These are phyloP conservation scores for Clytia hemisphaerica DNA, from an alignment of 30 jellyfish, hydroid and myxozoan genomes.

Conservation along the genomic window DNA sequence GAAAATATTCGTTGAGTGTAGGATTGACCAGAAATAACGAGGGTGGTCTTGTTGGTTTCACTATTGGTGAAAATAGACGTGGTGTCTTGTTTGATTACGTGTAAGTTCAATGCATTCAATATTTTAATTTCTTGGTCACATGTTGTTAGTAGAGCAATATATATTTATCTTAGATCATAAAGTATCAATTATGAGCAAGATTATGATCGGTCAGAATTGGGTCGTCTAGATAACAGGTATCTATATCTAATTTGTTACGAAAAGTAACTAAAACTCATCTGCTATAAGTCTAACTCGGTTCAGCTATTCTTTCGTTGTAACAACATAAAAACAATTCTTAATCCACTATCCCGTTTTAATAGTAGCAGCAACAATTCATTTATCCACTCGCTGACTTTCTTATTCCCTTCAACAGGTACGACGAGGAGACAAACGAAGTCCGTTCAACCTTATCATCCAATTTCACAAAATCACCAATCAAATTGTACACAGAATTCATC, in stretches of 20 bases:
- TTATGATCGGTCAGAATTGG: too few species aligned
- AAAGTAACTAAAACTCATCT: too few species aligned
- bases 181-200: too few species aligned
- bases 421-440: slow-evolving; percentile 58
- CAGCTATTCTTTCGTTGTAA: too few species aligned
- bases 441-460: slow-evolving; percentile 50
- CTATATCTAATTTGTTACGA: too few species aligned
- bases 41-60: slow-evolving; percentile 73
- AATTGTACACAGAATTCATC: slow-evolving; percentile 38
- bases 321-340: too few species aligned
- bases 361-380: too few species aligned
- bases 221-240: too few species aligned
- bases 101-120: slow-evolving; percentile 29
- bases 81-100: slow-evolving; percentile 60
- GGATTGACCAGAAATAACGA: slow-evolving; percentile 49
- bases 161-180: too few species aligned
- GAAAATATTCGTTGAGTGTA: slow-evolving; percentile 43
- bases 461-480: slow-evolving; percentile 42
- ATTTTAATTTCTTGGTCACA: not conserved
- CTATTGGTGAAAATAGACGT: slow-evolving; percentile 72
- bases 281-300: too few species aligned
- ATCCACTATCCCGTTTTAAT: too few species aligned
- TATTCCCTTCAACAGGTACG: slow-evolving; percentile 34
- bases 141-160: too few species aligned
- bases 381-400: not conserved